Base-by-base conservation (phyloP, 2,113 vertebrate species). In the Ciconia boyciana region DNA sequence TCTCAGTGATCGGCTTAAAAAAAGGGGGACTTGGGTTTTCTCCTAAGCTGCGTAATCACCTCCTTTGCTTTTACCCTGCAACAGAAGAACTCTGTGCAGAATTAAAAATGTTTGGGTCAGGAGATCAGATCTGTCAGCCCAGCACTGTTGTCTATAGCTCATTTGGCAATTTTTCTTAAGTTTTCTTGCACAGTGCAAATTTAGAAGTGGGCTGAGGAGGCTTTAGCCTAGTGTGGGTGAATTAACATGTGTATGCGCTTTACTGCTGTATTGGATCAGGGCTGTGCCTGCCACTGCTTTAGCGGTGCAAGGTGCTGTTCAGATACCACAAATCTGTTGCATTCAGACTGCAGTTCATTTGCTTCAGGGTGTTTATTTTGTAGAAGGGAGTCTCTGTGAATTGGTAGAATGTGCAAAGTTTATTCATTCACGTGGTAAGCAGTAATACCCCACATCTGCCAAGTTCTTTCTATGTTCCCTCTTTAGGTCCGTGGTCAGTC, bases 401-500 rank as follows among this genome's bases (percentile, higher is more conserved):
- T 0, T 48, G 60, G 39, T 4, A 34, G 26, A 52, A 31, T 0
- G 0, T 52, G 34, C 25, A 11, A 19, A 48, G 21, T 29, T 43
- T 4, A 5, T 54, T 79, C 11, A 6, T 80, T 34, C 10, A 4
- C 0, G 0, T 24, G 43, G 31, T 24, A 9, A 43, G 31, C 43
- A 57, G 43, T 21, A 25, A 8, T 1, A 3, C 5, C 22, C 11
- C 32, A 3, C 4, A 26, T 7, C 21, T 70, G 34, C 34, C 34
- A 17, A 11, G 22, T 34, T 36, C 44, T 74, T 28, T 36, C n/a
- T 43, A 0, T 32, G 26, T 4, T 68, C 54, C 29, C n/a, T 62
- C 83, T 70, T 2, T 83, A 99, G 99, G 96, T 68, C 58, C 96
- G 57, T 82, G 98, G 98, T 66, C 98, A 98, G 94, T 95, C 97